Evolutionary conservation across 1,140 invertebrate genomes (phyloP).

Genomic region (Mya arenaria): DNA sequence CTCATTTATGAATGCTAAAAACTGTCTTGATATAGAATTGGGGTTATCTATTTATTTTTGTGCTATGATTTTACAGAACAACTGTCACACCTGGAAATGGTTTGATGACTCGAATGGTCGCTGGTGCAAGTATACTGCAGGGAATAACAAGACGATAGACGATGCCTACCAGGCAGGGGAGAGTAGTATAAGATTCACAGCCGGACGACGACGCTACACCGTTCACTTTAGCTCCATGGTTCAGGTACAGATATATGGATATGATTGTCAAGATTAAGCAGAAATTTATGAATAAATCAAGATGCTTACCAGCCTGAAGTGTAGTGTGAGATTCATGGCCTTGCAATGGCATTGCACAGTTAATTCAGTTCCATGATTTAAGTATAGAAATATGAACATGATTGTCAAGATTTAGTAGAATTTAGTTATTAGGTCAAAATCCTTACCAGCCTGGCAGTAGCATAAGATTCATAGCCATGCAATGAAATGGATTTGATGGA

Average conservation of each 20-base stretch:
- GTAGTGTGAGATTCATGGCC: too few relatives aligned
- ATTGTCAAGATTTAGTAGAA: too few relatives aligned
- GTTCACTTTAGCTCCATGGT: slow-evolving; percentile 93
- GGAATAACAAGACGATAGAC: slow-evolving; percentile 91
- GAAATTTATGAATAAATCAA: too few relatives aligned
- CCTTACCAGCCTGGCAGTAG: too few relatives aligned
- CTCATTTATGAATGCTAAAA: too few relatives aligned
- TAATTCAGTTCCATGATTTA: slow-evolving; percentile 93
- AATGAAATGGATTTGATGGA: too few relatives aligned
- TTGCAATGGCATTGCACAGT: too few relatives aligned
- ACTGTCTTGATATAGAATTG: too few relatives aligned
- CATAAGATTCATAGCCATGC: too few relatives aligned
- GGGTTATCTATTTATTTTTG: not conserved
- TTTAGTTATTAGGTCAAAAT: too few relatives aligned
- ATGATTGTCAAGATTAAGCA: too few relatives aligned
- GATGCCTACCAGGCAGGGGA: slow-evolving; percentile 92
- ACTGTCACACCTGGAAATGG: slow-evolving; percentile 90
- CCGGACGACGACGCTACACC: slow-evolving; percentile 89
- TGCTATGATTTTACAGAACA: slow-evolving; percentile 70
- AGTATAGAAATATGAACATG: slow-evolving; percentile 78
- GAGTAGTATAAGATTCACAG: slow-evolving; percentile 86
- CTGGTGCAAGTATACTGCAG: slow-evolving; percentile 89
- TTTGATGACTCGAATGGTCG: slow-evolving; percentile 91
- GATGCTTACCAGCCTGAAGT: too few relatives aligned
- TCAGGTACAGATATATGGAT: slow-evolving; percentile 83